Percentiles rank a stretch among this genome's conserved stretches.
These are phyloP conservation scores for Mechanitis mazaeus DNA, from an alignment of 2,888 invertebrate genomes.

Conservation along the genomic window DNA sequence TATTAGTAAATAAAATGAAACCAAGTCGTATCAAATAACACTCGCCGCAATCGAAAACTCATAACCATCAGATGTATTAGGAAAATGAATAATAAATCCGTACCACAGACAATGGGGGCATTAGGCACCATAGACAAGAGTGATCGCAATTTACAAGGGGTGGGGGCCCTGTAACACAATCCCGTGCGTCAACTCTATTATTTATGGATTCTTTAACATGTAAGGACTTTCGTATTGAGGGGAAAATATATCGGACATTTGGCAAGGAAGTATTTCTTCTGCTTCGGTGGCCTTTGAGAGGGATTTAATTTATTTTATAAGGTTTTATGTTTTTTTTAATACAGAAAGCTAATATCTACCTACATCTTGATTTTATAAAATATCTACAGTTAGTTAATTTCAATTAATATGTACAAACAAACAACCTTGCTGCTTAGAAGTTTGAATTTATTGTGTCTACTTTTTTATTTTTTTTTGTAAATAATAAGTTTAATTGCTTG, in stretches of 20 bases:
- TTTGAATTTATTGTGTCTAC: too few relatives aligned
- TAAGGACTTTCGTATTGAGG: constrained; percentile 60
- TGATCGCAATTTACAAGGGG: constrained; percentile 50
- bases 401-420: too few relatives aligned
- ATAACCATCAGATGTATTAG: constrained; percentile 66
- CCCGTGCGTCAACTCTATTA: constrained; percentile 74
- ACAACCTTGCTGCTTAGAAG: too few relatives aligned
- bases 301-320: constrained; percentile 42
- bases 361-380: too few relatives aligned
- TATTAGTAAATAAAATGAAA: constrained; percentile 10
- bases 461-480: too few relatives aligned
- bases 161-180: constrained; percentile 60
- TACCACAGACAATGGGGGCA: constrained; percentile 70
- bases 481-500: too few relatives aligned
- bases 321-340: constrained; percentile 6
- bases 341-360: too few relatives aligned
- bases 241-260: constrained; percentile 64
- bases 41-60: constrained; percentile 50
- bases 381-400: too few relatives aligned
- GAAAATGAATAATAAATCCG: constrained; percentile 74
- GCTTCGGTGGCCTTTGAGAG: constrained; percentile 49
- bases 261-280: constrained; percentile 71
- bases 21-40: constrained; percentile 30
- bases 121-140: constrained; percentile 70
- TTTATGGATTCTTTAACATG: constrained; percentile 77